phyloP scores from a whole-genome alignment of 1,140 invertebrate species.

The Brachionus rotundiformis region DNA sequence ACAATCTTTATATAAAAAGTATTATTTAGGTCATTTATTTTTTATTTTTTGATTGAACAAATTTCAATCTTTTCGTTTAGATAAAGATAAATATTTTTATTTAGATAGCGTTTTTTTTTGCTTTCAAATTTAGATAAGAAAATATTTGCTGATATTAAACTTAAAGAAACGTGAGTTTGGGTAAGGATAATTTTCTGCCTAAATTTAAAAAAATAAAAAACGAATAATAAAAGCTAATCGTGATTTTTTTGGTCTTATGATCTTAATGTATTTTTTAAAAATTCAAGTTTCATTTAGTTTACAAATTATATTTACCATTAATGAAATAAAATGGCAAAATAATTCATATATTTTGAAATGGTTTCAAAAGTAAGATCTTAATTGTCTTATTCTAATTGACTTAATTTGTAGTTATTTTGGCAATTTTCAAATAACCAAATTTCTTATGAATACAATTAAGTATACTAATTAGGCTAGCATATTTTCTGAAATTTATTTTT shows the following conservation, averaged over 20 bases:
- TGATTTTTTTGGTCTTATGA: no score
- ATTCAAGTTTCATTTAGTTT: no score
- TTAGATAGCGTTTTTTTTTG: not conserved
- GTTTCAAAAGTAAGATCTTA: not conserved
- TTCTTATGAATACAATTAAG: not conserved
- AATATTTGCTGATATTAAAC: not conserved
- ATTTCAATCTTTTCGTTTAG: not conserved
- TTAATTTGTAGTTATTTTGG: not conserved
- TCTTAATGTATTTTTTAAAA: no score
- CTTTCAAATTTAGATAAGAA: not conserved
- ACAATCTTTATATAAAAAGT: not conserved
- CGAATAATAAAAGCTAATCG: no score
- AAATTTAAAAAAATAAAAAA: no score
- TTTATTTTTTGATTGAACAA: not conserved
- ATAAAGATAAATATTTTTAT: not conserved
- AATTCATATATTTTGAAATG: no score
- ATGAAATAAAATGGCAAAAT: no score
- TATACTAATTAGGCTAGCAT: not conserved
- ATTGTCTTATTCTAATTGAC: not conserved
- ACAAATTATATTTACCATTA: no score
- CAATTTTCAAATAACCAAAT: constrained; percentile 11
- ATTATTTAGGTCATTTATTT: not conserved
- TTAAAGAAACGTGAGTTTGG: not conserved
- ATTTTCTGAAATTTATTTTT: not conserved
- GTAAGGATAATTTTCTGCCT: not conserved